phyloP scores from a whole-genome alignment of 2,113 vertebrate species.

The Percopsis transmontana region DNA sequence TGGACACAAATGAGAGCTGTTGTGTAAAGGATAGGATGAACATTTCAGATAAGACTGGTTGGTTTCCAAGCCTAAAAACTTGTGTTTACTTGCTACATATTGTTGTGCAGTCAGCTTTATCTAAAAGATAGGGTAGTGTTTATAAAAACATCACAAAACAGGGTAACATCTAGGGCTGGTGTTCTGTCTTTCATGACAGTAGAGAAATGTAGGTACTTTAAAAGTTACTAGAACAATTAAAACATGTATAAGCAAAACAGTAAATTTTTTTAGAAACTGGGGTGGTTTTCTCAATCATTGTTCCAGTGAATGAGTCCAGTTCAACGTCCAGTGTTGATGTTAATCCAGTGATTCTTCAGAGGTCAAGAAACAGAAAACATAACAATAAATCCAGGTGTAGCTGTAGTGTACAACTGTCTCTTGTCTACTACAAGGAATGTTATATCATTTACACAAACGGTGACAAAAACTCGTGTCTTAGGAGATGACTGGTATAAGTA shows the following conservation, averaged over 20 bases:
- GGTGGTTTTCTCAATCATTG: not conserved
- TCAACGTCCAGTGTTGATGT: constrained; percentile 47
- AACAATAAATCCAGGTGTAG: not conserved
- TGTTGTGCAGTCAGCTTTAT: not conserved
- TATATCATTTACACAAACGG: not conserved
- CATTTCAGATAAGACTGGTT: not conserved
- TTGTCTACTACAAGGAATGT: constrained; percentile 2
- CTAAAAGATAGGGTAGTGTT: not conserved
- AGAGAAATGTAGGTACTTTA: not conserved
- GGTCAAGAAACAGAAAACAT: not conserved
- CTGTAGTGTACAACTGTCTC: constrained; percentile 1
- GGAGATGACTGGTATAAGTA: constrained; percentile 1
- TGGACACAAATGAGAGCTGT: not conserved
- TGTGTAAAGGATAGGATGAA: not conserved
- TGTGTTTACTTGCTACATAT: not conserved
- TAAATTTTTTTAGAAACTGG: constrained; percentile 1
- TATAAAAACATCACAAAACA: not conserved
- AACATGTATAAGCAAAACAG: constrained; percentile 11
- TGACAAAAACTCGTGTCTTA: constrained; percentile 6
- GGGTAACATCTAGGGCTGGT: not conserved
- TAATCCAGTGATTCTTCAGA: constrained; percentile 49
- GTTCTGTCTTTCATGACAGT: not conserved
- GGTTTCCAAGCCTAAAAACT: not conserved
- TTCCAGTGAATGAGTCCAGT: not conserved
- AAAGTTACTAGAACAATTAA: constrained; percentile 11